Percentiles rank a stretch among this genome's conserved stretches.
Evolutionary conservation across 2,888 invertebrate genomes (phyloP).

Genomic region (Enchytraeus crypticus): DNA sequence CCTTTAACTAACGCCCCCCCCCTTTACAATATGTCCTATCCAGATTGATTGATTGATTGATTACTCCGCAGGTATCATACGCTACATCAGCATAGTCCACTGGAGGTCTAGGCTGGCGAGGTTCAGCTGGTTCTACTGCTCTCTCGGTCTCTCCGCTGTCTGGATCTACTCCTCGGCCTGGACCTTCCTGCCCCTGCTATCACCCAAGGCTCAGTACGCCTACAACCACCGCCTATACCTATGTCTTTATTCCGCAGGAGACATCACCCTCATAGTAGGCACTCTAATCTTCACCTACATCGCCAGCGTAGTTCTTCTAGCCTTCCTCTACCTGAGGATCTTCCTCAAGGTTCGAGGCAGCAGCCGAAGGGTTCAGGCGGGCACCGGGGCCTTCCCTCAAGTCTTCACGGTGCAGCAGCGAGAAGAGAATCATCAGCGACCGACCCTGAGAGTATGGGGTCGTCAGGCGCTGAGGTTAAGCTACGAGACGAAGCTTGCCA

Average conservation of each 20-base stretch:
- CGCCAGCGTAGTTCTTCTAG: background rate
- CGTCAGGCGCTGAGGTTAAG: background rate
- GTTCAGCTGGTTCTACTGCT: background rate
- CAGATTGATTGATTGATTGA: no score
- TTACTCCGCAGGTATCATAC: background rate
- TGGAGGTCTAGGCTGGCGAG: background rate
- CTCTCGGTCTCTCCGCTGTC: background rate
- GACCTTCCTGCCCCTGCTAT: background rate
- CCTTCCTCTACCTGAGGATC: conserved; percentile 1
- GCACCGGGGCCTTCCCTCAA: background rate
- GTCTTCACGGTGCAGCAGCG: background rate
- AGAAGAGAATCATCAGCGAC: background rate
- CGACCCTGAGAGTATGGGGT: background rate
- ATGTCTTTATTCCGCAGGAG: background rate
- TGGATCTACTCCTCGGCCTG: background rate
- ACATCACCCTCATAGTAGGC: background rate
- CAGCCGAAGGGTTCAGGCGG: background rate
- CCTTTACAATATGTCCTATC: no score
- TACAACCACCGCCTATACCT: conserved; percentile 3
- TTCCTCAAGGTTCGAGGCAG: background rate
- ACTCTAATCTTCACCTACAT: background rate
- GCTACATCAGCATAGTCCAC: conserved; percentile 7
- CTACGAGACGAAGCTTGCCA: background rate
- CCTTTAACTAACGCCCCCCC: no score
- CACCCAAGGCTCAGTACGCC: background rate